Base-by-base conservation (phyloP, 1,140 invertebrate genomes). In the Cydia amplana region DNA sequence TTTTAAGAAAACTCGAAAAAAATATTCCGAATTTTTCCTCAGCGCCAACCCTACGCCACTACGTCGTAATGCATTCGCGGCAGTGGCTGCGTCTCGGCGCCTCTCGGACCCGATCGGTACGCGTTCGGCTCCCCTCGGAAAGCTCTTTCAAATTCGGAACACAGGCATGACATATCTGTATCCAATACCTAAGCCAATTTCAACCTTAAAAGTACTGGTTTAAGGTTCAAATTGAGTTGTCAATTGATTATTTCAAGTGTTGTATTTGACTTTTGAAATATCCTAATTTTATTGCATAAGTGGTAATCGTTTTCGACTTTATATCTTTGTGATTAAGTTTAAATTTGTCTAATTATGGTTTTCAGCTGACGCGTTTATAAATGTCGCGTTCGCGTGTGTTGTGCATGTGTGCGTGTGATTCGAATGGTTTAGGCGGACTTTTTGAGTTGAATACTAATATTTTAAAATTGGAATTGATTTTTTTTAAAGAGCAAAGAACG, bases 41-140 rank as follows among this genome's bases (percentile, higher is more conserved):
- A 74, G 64, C 64, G 83, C 72, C 87, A 90, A 72, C 90, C 90
- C 89, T 91, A 85, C 36, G 36, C 65, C 79, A 76, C 81, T 81
- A 82, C 87, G 83, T 84, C 83, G 88, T 91, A 90, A 91, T 92
- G 91, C 91, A 92, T 89, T 91, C 89, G 84, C 82, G 81, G 84
- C 82, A 79, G 84, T 89, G 85, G 87, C 87, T 80, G 85, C 86
- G 85, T 84, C 86, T 92, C 91, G 91, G 90, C 90, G 87, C 86
- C 89, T 78, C 82, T 92, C 91, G 91, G 90, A 82, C 89, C 85
- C 83, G 91, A 92, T 92, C 91, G 91, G 91, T 92, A 92, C 83
- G 79, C 82, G 85, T 81, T 92, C 91, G 91, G 87, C 78, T 74
- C 23, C 64, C 51, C 78, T 90, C 91, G 91, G 87, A 87, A 89